These are phyloP conservation scores for Peromyscus nudipes DNA, from an alignment of 2,797 vertebrate species.

Conservation along the genomic window DNA sequence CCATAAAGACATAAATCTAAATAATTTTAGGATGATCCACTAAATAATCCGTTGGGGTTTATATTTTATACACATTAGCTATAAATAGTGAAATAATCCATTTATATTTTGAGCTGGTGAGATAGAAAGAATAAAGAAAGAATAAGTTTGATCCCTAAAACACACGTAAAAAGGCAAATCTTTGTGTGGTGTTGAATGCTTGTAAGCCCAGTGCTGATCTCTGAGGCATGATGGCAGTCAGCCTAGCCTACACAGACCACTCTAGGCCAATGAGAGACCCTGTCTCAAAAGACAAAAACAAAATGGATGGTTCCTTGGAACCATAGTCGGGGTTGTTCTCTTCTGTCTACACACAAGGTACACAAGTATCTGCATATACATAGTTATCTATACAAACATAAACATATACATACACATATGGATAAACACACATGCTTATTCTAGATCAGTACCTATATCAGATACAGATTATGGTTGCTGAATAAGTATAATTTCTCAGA, in stretches of 20 bases:
- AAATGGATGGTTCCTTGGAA: background rate
- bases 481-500: background rate
- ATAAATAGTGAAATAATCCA: background rate
- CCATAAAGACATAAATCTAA: slow-evolving; percentile 7
- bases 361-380: background rate
- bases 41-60: background rate
- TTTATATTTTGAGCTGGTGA: background rate
- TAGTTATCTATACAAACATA: background rate
- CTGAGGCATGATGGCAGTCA: background rate
- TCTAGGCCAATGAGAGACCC: background rate
- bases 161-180: background rate
- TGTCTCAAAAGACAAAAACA: background rate
- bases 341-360: background rate
- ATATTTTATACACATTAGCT: background rate
- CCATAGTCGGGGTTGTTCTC: background rate
- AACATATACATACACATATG: background rate
- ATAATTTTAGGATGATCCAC: background rate
- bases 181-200: background rate
- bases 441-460: background rate
- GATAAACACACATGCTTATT: background rate
- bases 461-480: background rate
- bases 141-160: background rate
- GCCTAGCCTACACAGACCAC: background rate
- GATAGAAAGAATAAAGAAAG: background rate
- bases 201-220: background rate